phyloP scores from a whole-genome alignment of 2,888 invertebrate species.

The Microchrysa polita region DNA sequence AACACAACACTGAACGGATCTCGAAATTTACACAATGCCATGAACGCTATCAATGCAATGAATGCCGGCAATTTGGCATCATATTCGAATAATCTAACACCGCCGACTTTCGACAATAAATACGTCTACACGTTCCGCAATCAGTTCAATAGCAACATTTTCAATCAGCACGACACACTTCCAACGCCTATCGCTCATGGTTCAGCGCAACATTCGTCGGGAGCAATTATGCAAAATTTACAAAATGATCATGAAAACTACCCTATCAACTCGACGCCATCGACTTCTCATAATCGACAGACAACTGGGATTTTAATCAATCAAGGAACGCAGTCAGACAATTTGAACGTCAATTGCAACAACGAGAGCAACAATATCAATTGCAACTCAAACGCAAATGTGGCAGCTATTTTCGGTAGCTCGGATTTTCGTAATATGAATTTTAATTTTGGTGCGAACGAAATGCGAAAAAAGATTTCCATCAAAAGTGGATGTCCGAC shows the following conservation, averaged over 20 bases:
- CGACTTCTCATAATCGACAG: constrained; percentile 4
- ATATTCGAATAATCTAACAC: constrained; percentile 66
- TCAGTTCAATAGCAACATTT: constrained; percentile 50
- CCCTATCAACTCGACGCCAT: neutral
- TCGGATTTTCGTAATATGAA: constrained; percentile 59
- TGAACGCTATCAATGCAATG: constrained; percentile 26
- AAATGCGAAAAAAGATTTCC: constrained; percentile 59
- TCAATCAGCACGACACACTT: constrained; percentile 51
- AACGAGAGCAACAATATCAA: constrained; percentile 16
- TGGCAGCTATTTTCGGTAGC: constrained; percentile 47
- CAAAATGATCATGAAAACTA: neutral
- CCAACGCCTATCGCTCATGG: neutral
- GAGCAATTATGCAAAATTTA: neutral
- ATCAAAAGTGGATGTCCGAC: constrained; percentile 54
- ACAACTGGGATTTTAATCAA: constrained; percentile 12
- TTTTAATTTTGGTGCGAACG: constrained; percentile 59
- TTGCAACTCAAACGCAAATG: constrained; percentile 39
- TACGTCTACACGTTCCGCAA: constrained; percentile 54
- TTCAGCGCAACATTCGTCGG: neutral
- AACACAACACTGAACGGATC: constrained; percentile 44
- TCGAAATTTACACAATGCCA: constrained; percentile 53
- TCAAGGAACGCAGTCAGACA: constrained; percentile 31
- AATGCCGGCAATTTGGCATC: constrained; percentile 62
- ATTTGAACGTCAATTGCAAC: constrained; percentile 41
- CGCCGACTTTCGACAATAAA: constrained; percentile 65